phyloP scores from a whole-genome alignment of 2,797 vertebrate species.

The Sphenopsis melanotis region DNA sequence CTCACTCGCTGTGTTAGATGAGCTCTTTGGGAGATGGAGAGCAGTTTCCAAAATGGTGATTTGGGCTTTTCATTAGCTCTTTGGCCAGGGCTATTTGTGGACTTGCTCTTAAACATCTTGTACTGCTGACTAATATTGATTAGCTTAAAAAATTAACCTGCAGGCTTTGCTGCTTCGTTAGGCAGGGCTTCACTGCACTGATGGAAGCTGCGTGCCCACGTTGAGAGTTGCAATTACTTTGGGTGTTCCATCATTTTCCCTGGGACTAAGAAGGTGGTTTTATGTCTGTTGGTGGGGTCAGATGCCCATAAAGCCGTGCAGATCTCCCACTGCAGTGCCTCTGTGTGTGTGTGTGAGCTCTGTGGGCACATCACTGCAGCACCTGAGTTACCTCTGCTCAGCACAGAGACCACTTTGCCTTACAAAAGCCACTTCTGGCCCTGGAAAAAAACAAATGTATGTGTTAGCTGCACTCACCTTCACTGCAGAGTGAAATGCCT shows the following conservation, averaged over 20 bases:
- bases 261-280: neutral
- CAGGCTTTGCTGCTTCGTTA: neutral
- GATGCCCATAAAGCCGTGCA: neutral
- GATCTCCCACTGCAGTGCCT: neutral
- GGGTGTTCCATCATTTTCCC: neutral
- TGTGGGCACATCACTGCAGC: neutral
- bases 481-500: neutral
- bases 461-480: neutral
- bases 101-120: conserved; percentile 27
- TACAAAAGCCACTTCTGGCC: neutral
- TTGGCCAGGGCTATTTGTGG: conserved; percentile 16
- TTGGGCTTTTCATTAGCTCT: conserved; percentile 34
- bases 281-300: neutral
- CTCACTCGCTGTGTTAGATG: neutral
- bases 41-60: conserved; percentile 1
- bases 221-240: neutral
- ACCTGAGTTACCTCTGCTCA: neutral
- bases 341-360: neutral
- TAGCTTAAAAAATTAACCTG: conserved; percentile 35
- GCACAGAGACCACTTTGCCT: neutral
- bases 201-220: accelerated
- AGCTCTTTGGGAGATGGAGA: conserved; percentile 29
- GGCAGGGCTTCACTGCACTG: neutral
- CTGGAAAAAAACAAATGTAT: neutral
- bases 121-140: conserved; percentile 33